These are phyloP conservation scores for Gila robusta DNA, from an alignment of 2,797 vertebrate genomes.

Conservation along the genomic window DNA sequence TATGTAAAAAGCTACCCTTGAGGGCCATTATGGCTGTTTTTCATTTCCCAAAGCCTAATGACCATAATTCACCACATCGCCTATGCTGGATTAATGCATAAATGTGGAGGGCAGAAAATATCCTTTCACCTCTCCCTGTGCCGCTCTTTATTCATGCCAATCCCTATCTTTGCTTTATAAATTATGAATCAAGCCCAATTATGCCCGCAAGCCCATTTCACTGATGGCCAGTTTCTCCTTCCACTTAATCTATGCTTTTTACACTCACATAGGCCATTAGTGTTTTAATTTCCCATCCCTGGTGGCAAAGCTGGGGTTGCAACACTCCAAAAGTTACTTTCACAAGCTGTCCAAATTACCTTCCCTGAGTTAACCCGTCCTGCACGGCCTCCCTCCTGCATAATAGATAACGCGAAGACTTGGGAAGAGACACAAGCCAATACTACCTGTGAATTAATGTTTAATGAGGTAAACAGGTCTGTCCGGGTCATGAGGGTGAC, in stretches of 20 bases:
- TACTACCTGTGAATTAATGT: conserved; percentile 83
- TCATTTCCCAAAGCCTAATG: conserved; percentile 47
- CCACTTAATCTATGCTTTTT: conserved; percentile 58
- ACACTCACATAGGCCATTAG: conserved; percentile 58
- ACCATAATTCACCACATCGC: conserved; percentile 37
- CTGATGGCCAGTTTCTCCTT: conserved; percentile 50
- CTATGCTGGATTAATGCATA: conserved; percentile 22
- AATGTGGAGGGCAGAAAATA: conserved; percentile 30
- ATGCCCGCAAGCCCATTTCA: conserved; percentile 58
- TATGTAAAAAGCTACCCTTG: conserved; percentile 28
- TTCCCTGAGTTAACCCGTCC: conserved; percentile 72
- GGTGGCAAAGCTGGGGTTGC: conserved; percentile 59
- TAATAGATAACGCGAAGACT: conserved; percentile 80
- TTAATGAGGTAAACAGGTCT: conserved; percentile 84
- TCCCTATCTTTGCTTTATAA: conserved; percentile 66
- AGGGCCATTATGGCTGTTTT: conserved; percentile 41
- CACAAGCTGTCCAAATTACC: conserved; percentile 70
- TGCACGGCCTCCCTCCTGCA: conserved; percentile 72
- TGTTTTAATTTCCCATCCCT: conserved; percentile 67
- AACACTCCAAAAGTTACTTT: conserved; percentile 53
- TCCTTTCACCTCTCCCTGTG: conserved; percentile 35
- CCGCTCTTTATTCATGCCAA: conserved; percentile 35
- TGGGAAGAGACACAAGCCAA: conserved; percentile 62
- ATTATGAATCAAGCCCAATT: conserved; percentile 71
- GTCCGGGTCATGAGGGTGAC: conserved; percentile 73